Evolutionary conservation across 2,888 invertebrate genomes (phyloP).

Genomic region (Brachypalpus laphriformis): DNA sequence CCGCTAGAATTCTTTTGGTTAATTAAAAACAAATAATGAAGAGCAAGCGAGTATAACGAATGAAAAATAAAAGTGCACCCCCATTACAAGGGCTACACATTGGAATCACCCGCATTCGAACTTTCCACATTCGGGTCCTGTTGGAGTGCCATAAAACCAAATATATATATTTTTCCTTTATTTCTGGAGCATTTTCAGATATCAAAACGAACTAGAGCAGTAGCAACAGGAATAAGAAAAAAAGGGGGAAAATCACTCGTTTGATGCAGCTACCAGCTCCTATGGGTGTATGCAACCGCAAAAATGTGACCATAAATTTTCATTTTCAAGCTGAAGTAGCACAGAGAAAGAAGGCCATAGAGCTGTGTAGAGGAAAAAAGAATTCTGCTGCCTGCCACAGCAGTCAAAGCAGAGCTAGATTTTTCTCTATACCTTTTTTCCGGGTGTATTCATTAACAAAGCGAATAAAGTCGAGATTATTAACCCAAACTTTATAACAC

Average conservation of each 20-base stretch:
- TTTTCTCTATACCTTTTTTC: background rate
- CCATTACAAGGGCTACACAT: background rate
- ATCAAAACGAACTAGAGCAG: conserved; percentile 59
- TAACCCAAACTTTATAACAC: conserved; percentile 43
- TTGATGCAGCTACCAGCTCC: conserved; percentile 56
- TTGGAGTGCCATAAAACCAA: conserved; percentile 8
- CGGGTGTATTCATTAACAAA: conserved; percentile 17
- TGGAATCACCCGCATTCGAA: conserved; percentile 18
- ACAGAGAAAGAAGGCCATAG: conserved; percentile 49
- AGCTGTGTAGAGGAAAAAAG: background rate
- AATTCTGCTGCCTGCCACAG: background rate
- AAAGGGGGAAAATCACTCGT: conserved; percentile 45
- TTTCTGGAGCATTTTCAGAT: conserved; percentile 62
- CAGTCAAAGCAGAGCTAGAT: conserved; percentile 32
- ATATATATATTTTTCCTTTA: conserved; percentile 1
- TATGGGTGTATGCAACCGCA: conserved; percentile 67
- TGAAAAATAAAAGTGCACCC: background rate
- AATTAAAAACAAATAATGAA: conserved; percentile 48
- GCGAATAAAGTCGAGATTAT: conserved; percentile 40
- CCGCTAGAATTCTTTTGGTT: conserved; percentile 46
- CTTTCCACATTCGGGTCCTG: conserved; percentile 21
- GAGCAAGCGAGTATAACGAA: conserved; percentile 5
- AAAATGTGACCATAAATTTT: conserved; percentile 72
- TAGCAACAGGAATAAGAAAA: conserved; percentile 1
- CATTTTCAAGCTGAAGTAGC: conserved; percentile 64